Evolutionary conservation across 1,140 invertebrate genomes (phyloP).

Genomic region (Bursaphelenchus mucronatus): DNA sequence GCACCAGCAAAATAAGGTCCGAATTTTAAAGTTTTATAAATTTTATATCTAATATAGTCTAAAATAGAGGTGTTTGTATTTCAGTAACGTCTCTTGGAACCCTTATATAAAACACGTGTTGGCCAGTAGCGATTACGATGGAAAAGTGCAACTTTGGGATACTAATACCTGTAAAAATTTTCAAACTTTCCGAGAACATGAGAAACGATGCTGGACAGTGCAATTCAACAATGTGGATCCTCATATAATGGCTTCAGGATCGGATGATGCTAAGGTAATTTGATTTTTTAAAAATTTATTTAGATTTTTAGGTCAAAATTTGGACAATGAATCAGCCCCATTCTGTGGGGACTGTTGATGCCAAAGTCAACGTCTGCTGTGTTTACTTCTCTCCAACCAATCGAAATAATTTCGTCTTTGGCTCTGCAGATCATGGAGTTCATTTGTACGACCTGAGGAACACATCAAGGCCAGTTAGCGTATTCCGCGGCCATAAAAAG

Average conservation of each 20-base stretch:
- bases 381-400: conserved; percentile 89
- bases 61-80: conserved; percentile 7
- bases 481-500: conserved; percentile 87
- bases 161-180: conserved; percentile 72
- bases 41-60: conserved; percentile 14
- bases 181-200: conserved; percentile 79
- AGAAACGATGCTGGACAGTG: conserved; percentile 92
- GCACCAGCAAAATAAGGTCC: conserved; percentile 77
- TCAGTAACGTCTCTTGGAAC: conserved; percentile 87
- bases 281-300: not conserved
- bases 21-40: conserved; percentile 8
- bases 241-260: conserved; percentile 82
- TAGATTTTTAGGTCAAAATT: conserved; percentile 71
- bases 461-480: conserved; percentile 73
- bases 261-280: conserved; percentile 78
- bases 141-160: conserved; percentile 88
- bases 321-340: conserved; percentile 83
- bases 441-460: conserved; percentile 91
- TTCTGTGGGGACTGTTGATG: conserved; percentile 79
- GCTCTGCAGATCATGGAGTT: conserved; percentile 90
- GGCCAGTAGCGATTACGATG: conserved; percentile 91
- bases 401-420: conserved; percentile 80
- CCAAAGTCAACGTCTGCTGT: conserved; percentile 90
- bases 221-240: conserved; percentile 91
- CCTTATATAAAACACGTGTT: conserved; percentile 82